Evolutionary conservation across 1,140 invertebrate genomes (phyloP), one percentile per base, ranked within the genome.

Genomic region (Geopemphigus sp.): DNA sequence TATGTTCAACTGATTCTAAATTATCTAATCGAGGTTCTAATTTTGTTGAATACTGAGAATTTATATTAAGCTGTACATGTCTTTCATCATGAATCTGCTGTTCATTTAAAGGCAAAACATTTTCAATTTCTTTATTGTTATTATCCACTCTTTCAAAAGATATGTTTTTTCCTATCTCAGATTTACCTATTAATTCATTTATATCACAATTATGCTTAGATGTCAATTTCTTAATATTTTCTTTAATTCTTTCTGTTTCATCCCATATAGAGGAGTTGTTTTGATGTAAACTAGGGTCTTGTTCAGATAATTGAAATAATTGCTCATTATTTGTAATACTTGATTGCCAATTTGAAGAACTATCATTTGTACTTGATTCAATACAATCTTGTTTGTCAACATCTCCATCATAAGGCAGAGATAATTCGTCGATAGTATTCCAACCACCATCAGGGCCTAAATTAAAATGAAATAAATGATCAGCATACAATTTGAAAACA

Each of bases 391-490:
- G 32, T 59, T 76, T 11, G 1, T 26, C 29, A 0, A 45, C 2
- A 76, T 76, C 32, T 3, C 15, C 15, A 50, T 78, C 74, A 63
- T 56, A 78, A 61, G 73, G 73, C 15, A 68, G 26, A 8, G 22
- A 50, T 29, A 78, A 29, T 61, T 63, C 57, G 6, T 72, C 68
- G 10, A 72, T 54, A 14, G 74, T 57, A 78, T 61, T 78, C 74
- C 74, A 78, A 17, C 57, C 57, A 19, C 74, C 24, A 61, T 78
- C 74, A 5, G 74, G 74, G 22, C 74, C 74, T 78, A 29, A 8
- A 54, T n/a, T 24, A 1, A 72, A 26, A 54, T 15, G 5, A n/a
- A 54, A 72, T 2, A 0, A 3, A 29, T 54, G 19, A 19, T 72
- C 19, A 72, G 5, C 47, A 50, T 12, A 50, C 10, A 50, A 1